Base-by-base conservation (phyloP, 2,113 vertebrate species). In the Mobula birostris region DNA sequence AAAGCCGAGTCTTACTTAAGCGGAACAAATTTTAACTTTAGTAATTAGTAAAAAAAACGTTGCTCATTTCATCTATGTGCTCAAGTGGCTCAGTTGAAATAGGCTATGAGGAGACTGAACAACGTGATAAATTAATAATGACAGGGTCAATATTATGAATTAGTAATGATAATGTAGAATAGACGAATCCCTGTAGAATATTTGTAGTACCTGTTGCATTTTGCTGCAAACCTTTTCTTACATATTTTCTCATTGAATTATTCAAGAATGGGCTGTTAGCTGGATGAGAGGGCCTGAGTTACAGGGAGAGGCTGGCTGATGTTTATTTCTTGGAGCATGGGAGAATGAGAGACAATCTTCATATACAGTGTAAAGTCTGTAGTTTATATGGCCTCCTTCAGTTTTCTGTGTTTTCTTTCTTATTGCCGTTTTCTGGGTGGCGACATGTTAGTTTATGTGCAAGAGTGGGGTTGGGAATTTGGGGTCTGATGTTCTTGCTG, bases 71-170 rank as follows among this genome's bases (percentile, higher is more conserved):
- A 56, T 56, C 36, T 15, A 48, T 93, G 68, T 21, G 68, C 12
- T 7, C 24, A 27, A 24, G 70, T 87, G 21, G 56, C 74, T 74
- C 40, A 48, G 63, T 93, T 72, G 66, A 48, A 93, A 74, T 76
- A 24, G 56, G 70, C 91, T 76, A 9, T 74, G 40, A 19, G 63
- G 61, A 36, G 68, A 93, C 21, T 70, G 91, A 93, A 74, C 27
- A 88, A 61, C 40, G 48, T 93, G 72, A 74, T 93, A 56, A 76
- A 93, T 93, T 76, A 93, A 21, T 93, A 93, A 93, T 74, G 91
- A 93, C 19, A 9, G 91, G 70, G 72, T 21, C 70, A 93, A 93
- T 76, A 76, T 70, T 40, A 74, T 70, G 72, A 93, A 74, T 88
- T 88, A 93, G 4, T 93, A 74, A 72, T 93, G 48, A 29, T 48